Conservation (phyloP, 2,113 vertebrate species). For the Clinocottus analis region DNA sequence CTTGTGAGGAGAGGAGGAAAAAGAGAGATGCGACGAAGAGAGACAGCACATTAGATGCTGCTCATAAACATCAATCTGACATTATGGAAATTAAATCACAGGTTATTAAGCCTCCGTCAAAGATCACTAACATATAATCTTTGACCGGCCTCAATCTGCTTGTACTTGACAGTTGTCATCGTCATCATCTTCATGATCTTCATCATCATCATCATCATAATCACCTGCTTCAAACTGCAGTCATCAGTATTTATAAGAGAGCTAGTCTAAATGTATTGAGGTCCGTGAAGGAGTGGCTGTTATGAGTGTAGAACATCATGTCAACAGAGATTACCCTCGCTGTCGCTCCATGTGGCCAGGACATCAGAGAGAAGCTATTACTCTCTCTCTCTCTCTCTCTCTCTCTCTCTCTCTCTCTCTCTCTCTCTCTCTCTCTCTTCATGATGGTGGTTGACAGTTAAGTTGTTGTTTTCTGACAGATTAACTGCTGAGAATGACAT, state of each 20-base stretch:
- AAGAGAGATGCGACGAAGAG: conserved; percentile 2
- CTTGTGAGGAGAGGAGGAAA: background rate
- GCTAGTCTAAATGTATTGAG: conserved; percentile 62
- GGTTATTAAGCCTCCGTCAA: conserved; percentile 46
- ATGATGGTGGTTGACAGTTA: conserved; percentile 44
- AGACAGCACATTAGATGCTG: conserved; percentile 13
- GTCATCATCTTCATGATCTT: conserved; percentile 42
- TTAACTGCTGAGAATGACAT: conserved; percentile 10
- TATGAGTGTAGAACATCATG: conserved; percentile 65
- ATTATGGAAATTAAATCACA: conserved; percentile 46
- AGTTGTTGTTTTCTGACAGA: conserved; percentile 53
- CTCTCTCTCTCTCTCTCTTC: conserved; percentile 18
- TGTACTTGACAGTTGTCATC: conserved; percentile 48
- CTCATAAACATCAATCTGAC: conserved; percentile 39
- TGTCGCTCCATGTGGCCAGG: too few species aligned
- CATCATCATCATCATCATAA: conserved; percentile 43
- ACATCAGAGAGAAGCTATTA: too few species aligned
- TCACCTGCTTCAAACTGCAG: conserved; percentile 43
- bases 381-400: conserved; percentile 15
- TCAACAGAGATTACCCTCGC: conserved; percentile 74
- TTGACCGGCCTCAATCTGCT: conserved; percentile 31
- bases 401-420: conserved; percentile 12
- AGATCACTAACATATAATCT: conserved; percentile 39
- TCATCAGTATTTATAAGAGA: conserved; percentile 65
- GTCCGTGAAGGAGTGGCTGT: conserved; percentile 67